Conservation (phyloP, 2,888 invertebrate species). For the Heliconius charithonia region DNA sequence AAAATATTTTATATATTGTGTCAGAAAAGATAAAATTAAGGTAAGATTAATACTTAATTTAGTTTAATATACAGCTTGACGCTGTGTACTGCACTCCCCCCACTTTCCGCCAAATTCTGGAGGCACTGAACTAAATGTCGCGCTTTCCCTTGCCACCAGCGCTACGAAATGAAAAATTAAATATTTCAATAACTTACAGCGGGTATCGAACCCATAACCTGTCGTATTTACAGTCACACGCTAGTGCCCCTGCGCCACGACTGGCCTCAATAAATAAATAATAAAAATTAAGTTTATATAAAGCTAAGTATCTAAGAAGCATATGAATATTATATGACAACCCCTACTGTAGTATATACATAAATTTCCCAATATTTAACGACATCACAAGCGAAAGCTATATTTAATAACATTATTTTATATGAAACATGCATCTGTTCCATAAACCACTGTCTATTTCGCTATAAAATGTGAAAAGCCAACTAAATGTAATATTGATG, state of each 20-base stretch:
- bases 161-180: too few relatives aligned
- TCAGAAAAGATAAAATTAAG: background rate
- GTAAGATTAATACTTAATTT: background rate
- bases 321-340: slow-evolving; percentile 8
- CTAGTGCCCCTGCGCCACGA: too few relatives aligned
- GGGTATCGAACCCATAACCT: too few relatives aligned
- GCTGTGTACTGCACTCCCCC: too few relatives aligned
- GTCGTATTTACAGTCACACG: too few relatives aligned
- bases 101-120: too few relatives aligned
- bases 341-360: background rate
- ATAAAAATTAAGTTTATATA: background rate
- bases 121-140: too few relatives aligned
- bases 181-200: too few relatives aligned
- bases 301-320: background rate
- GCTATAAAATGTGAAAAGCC: slow-evolving; percentile 16
- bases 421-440: slow-evolving; percentile 22
- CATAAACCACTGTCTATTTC: slow-evolving; percentile 25
- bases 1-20: slow-evolving; percentile 3
- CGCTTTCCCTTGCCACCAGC: too few relatives aligned
- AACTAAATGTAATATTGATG: slow-evolving; percentile 24
- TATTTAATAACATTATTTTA: slow-evolving; percentile 29
- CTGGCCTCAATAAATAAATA: background rate
- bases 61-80: too few relatives aligned
- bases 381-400: slow-evolving; percentile 10
- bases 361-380: slow-evolving; percentile 16